Evolutionary conservation across 2,888 invertebrate species (phyloP), one percentile per base, ranked within the genome.

Genomic region (Sinopyrophorus schimmeli): DNA sequence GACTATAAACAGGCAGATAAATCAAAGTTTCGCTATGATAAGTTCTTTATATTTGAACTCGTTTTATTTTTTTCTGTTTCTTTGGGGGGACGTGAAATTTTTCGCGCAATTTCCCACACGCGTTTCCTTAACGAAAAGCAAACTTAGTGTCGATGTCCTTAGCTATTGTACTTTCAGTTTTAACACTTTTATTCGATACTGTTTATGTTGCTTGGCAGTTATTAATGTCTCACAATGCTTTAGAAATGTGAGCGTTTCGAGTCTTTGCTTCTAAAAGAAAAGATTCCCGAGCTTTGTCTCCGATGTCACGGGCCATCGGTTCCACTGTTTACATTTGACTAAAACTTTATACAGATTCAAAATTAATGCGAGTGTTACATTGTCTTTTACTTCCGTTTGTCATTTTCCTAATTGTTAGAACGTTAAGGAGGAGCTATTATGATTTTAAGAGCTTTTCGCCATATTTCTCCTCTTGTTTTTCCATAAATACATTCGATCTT

Each of bases 11-110:
- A 61, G 47, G 47, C 12, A 53, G 52, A 63, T 62, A 64, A 64
- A 63, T 65, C 61, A 64, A 64, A 65, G 60, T 62, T 63, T 60
- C 62, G 62, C 61, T 61, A 61, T 61, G 57, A 55, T 55, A 47
- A 56, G 55, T 61, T 62, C 62, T 65, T 61, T 62, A 61, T 58
- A 64, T 59, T 61, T 58, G 46, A 53, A 60, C 62, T 59, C 57
- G 56, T 58, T 64, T 60, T 59, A 59, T 52, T 37, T 51, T 56
- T 50, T 53, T 51, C 53, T 42, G 38, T 55, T 54, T 53, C 47
- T 46, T 41, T 28, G n/a, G n/a, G n/a, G n/a, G n/a, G n/a, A n/a
- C n/a, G 47, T 34, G 21, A 53, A 50, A 53, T 50, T 54, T 57
- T 21, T 49, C 44, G 42, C 38, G 44, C 57, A 38, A 53, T 55